Conservation (phyloP, 2,113 vertebrate species). For the Picathartes gymnocephalus region DNA sequence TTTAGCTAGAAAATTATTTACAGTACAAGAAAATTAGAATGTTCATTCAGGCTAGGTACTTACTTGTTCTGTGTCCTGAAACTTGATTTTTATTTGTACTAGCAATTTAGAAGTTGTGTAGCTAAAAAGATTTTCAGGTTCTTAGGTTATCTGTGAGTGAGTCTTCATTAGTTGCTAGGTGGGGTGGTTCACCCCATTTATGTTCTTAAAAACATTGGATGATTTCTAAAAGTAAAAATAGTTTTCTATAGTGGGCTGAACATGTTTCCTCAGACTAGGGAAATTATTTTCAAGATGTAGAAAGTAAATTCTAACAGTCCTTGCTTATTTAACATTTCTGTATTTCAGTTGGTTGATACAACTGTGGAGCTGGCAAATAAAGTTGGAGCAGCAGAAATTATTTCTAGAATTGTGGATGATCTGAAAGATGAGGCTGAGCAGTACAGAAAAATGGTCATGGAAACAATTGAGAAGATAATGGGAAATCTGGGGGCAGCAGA, state of each 20-base stretch:
- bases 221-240: neutral
- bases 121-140: neutral
- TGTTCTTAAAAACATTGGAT: neutral
- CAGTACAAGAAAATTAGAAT: neutral
- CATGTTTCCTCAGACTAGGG: neutral
- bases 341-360: constrained; percentile 90
- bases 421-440: constrained; percentile 98
- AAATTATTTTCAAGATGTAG: neutral
- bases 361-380: constrained; percentile 98
- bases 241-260: neutral
- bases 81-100: neutral
- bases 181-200: neutral
- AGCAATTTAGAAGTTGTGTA: neutral
- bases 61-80: neutral
- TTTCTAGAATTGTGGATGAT: constrained; percentile 97
- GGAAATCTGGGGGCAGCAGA: constrained; percentile 96
- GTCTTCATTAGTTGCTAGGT: neutral
- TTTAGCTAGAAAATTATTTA: neutral
- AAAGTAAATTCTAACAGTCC: neutral
- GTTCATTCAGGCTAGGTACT: neutral
- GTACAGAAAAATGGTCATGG: constrained; percentile 99
- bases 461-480: constrained; percentile 99
- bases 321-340: neutral
- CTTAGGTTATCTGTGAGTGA: neutral
- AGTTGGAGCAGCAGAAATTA: constrained; percentile 97